Evolutionary conservation across 2,113 vertebrate genomes (phyloP), one percentile per base, ranked within the genome.

Genomic region (Eretmodus cyanostictus): DNA sequence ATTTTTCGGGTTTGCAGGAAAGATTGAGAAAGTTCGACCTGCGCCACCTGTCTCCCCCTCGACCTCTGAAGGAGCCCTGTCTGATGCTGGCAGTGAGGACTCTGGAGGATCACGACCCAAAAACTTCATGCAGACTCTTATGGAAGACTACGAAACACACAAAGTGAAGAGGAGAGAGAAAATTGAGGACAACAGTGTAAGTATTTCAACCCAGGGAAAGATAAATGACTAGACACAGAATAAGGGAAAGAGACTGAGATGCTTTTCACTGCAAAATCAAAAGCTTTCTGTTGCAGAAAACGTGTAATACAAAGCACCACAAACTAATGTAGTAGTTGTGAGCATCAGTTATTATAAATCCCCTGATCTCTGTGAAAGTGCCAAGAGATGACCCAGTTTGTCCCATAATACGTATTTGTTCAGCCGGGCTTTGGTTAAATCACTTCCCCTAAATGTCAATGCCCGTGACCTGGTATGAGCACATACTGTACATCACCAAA

Each of bases 121-220:
- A 96, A 99, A 98, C 95, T 97, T 98, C 96, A 98, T 99, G 98
- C 97, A 99, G 96, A 99, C 99, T 2, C 97, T 99, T 42, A 97
- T 99, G 98, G 98, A 99, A 89, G 99, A 99, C 95, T 99, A 97
- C 6, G 98, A 99, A 95, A 97, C 97, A 34, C 98, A 99, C 96
- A 99, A 98, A 96, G 98, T 97, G 90, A 99, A 98, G 95, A 97
- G 97, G 93, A 96, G 97, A 87, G 98, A 99, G 93, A 97, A 97
- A 88, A 92, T 97, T 94, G 99, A 99, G 1, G 98, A 99, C 94
- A 97, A 97, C 96, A 98, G 97, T 91, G 98, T 99, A 95, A 99
- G 98, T 97, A 89, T 92, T 81, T 54, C 17, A 38, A 34, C n/a
- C 34, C 63, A 24, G 7, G 34, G 2, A 49, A 66, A 2, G 5